Evolutionary conservation across 1,140 invertebrate genomes (phyloP).

Genomic region (Bombus waltoni): DNA sequence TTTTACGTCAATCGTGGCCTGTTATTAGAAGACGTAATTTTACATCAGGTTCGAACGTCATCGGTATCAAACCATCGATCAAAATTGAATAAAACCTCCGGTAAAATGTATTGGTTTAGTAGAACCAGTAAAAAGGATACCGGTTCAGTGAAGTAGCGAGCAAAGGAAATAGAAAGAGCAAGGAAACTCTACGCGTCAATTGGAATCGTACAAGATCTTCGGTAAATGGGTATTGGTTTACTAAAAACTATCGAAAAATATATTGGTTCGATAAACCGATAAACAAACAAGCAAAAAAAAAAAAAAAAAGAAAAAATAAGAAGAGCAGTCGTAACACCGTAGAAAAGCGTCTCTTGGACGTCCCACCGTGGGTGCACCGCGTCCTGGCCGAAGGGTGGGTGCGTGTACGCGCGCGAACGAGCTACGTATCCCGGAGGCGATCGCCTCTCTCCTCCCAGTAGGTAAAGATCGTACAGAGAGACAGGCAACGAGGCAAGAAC

Average conservation of each 20-base stretch:
- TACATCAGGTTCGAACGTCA: too few relatives aligned
- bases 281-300: not conserved
- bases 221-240: not conserved
- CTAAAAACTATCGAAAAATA: not conserved
- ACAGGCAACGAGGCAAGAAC: not conserved
- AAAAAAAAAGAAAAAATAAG: not conserved
- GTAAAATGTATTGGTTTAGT: too few relatives aligned
- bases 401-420: slow-evolving; percentile 50
- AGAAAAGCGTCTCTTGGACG: slow-evolving; percentile 1
- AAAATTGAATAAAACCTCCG: too few relatives aligned
- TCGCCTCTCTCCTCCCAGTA: slow-evolving; percentile 23
- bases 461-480: slow-evolving; percentile 31
- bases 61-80: too few relatives aligned
- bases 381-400: slow-evolving; percentile 16
- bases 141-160: too few relatives aligned
- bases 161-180: too few relatives aligned
- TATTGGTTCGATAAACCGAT: not conserved
- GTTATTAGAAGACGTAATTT: too few relatives aligned
- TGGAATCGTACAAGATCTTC: too few relatives aligned
- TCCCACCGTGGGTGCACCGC: slow-evolving; percentile 25
- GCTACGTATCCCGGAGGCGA: slow-evolving; percentile 51
- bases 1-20: too few relatives aligned
- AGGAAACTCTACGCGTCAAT: too few relatives aligned
- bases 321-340: not conserved
- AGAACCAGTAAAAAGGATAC: too few relatives aligned